phyloP scores from a whole-genome alignment of 2,113 vertebrate species.

The Solenodon paradoxus region DNA sequence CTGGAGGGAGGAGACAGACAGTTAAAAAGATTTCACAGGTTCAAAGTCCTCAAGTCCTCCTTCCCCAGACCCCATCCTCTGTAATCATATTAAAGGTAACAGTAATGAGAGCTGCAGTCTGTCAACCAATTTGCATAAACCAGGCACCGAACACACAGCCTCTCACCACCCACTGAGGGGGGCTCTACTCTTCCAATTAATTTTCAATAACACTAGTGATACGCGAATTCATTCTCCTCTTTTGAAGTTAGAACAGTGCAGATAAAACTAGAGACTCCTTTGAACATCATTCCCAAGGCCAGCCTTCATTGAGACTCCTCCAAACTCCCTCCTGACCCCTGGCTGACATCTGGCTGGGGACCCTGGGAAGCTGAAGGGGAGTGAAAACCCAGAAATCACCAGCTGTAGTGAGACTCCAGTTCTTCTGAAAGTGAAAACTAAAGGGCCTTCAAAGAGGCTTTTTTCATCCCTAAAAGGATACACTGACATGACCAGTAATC shows the following conservation, averaged over 20 bases:
- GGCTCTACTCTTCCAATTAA: too few relatives aligned
- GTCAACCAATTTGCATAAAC: not conserved
- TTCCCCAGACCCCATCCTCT: not conserved
- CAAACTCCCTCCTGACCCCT: not conserved
- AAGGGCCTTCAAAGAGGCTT: not conserved
- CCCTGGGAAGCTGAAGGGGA: not conserved
- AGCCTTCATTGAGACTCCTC: not conserved
- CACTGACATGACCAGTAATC: not conserved
- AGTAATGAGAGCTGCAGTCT: accelerated
- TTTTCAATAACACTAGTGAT: not conserved
- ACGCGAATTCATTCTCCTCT: not conserved
- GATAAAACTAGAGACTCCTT: not conserved
- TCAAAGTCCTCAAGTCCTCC: not conserved
- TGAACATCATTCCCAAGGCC: not conserved
- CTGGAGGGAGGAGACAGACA: conserved; percentile 76
- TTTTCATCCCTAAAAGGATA: not conserved
- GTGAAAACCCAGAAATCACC: not conserved
- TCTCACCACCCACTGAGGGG: not conserved
- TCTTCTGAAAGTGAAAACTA: not conserved
- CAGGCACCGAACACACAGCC: accelerated
- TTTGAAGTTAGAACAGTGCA: not conserved
- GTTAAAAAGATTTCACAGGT: not conserved
- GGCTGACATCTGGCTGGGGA: not conserved
- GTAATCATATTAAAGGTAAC: not conserved
- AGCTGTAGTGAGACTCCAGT: not conserved